phyloP scores from a whole-genome alignment of 2,888 invertebrate species.

The Pandemis corylana region DNA sequence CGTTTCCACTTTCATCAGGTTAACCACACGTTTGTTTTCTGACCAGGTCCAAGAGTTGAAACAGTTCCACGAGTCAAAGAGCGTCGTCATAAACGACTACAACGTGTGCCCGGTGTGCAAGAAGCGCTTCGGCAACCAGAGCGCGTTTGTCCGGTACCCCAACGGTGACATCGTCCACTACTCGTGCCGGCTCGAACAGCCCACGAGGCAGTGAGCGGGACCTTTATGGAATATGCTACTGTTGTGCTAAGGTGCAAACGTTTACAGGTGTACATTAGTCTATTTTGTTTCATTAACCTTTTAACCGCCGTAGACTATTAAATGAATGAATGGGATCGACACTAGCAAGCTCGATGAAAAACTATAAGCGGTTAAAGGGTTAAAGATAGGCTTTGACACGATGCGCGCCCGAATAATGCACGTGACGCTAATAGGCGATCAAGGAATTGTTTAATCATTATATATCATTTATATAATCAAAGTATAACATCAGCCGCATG shows the following conservation, averaged over 20 bases:
- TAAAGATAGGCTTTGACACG: too few species aligned
- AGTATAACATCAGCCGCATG: too few species aligned
- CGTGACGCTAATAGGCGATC: too few species aligned
- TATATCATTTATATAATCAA: too few species aligned
- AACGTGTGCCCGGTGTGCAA: slow-evolving; percentile 96
- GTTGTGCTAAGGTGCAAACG: neutral
- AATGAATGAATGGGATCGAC: too few species aligned
- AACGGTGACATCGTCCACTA: slow-evolving; percentile 97
- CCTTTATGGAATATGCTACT: neutral
- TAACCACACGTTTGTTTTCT: neutral
- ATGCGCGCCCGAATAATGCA: too few species aligned
- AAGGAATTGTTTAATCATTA: too few species aligned
- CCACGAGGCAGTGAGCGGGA: neutral
- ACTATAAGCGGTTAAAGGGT: too few species aligned
- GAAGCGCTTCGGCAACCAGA: slow-evolving; percentile 96
- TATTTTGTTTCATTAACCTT: neutral
- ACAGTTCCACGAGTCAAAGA: slow-evolving; percentile 92
- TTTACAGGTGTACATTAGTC: neutral
- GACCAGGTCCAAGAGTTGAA: slow-evolving; percentile 90
- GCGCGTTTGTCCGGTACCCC: slow-evolving; percentile 96
- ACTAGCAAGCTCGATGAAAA: too few species aligned
- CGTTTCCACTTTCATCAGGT: too few species aligned
- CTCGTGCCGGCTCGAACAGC: slow-evolving; percentile 86
- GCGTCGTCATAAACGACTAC: slow-evolving; percentile 93
- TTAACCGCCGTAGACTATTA: neutral